Percentiles rank a stretch among this genome's conserved stretches.
These are phyloP conservation scores for Seriola quinqueradiata DNA, from an alignment of 2,113 vertebrate species.

Conservation along the genomic window DNA sequence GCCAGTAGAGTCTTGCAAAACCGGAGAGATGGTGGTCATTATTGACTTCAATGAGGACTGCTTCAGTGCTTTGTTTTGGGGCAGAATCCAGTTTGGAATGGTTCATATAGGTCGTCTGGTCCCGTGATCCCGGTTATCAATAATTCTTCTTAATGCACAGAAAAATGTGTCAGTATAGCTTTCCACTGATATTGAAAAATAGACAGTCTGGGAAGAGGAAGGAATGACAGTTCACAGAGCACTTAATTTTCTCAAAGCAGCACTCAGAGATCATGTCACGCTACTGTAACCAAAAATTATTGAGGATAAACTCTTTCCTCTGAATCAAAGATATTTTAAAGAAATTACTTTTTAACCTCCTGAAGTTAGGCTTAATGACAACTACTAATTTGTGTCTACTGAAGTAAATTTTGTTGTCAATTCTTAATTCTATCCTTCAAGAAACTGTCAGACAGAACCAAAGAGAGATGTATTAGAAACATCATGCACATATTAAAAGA, in stretches of 20 bases:
- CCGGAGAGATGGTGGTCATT: background rate
- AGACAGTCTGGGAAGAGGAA: background rate
- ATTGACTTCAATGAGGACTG: background rate
- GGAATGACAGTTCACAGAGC: background rate
- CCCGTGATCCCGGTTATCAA: too few relatives aligned
- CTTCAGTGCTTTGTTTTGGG: background rate
- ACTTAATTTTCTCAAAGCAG: slow-evolving; percentile 19
- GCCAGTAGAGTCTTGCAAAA: background rate
- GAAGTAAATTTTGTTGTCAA: background rate
- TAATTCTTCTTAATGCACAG: too few relatives aligned
- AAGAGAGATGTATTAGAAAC: slow-evolving; percentile 4
- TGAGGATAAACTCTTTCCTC: background rate
- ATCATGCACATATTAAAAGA: slow-evolving; percentile 40
- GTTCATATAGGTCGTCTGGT: background rate
- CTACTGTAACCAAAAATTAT: background rate
- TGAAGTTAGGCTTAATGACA: background rate
- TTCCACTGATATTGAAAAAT: background rate
- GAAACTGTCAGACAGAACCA: background rate
- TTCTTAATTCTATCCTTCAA: background rate
- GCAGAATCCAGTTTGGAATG: background rate
- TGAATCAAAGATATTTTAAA: background rate
- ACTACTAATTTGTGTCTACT: background rate
- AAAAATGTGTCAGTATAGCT: background rate
- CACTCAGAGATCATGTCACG: background rate
- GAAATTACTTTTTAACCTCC: background rate